These are phyloP conservation scores for Drosophila pseudoobscura DNA, from an alignment of 1,140 invertebrate species.

Conservation along the genomic window DNA sequence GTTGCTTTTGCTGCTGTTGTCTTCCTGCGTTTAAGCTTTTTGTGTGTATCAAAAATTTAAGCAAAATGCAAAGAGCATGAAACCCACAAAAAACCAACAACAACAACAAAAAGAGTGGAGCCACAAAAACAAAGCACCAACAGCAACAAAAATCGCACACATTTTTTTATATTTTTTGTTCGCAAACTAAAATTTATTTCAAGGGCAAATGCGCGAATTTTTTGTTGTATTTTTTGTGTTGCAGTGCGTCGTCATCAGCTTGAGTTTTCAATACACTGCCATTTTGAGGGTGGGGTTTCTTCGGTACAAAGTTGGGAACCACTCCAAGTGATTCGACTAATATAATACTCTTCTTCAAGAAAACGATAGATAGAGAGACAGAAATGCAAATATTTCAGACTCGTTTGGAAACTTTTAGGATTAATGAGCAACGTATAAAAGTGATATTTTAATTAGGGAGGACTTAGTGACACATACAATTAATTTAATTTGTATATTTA, in stretches of 20 bases:
- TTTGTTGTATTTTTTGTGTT: slow-evolving; percentile 34
- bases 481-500: no score
- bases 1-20: slow-evolving; percentile 36
- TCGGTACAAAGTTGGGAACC: not conserved
- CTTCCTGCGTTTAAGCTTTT: slow-evolving; percentile 70
- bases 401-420: not conserved
- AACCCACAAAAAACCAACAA: slow-evolving; percentile 24
- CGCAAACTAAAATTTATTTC: slow-evolving; percentile 77
- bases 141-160: slow-evolving; percentile 50
- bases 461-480: no score
- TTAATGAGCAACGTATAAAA: no score
- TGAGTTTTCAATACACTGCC: slow-evolving; percentile 45
- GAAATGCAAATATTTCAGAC: no score
- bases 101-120: slow-evolving; percentile 46
- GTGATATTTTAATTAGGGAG: no score
- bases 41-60: slow-evolving; percentile 72
- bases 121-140: slow-evolving; percentile 37
- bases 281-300: not conserved
- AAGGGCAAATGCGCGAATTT: slow-evolving; percentile 76
- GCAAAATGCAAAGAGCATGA: slow-evolving; percentile 70
- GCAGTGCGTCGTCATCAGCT: slow-evolving; percentile 64
- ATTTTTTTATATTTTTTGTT: slow-evolving; percentile 50
- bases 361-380: no score
- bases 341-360: no score
- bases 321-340: not conserved